Evolutionary conservation across 1,140 invertebrate genomes (phyloP), one percentile per base, ranked within the genome.

Genomic region (Lordiphosa mommai): DNA sequence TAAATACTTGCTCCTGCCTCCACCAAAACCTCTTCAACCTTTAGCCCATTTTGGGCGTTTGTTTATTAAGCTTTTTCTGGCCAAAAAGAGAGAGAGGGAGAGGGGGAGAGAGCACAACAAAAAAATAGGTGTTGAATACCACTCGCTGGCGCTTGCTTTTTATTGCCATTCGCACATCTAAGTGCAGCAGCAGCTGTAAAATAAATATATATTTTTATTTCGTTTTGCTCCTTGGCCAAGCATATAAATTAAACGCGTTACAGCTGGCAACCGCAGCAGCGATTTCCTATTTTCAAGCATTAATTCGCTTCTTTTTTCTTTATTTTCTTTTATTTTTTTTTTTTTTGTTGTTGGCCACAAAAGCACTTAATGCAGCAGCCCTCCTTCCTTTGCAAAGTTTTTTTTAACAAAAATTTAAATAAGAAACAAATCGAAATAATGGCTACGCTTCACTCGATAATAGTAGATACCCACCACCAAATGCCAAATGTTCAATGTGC

Each of bases 191-290:
- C 74, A 84, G 76, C 76, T 82, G 76, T 71, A 84, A 84, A 82
- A 82, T 82, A 82, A 82, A 82, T 82, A 84, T 82, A 76, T 82
- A 84, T 82, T 84, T 82, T 82, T 82, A 76, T 82, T 43, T 49
- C 10, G 12, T 41, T 66, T 61, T 67, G 57, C 50, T 72, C 67
- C 66, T 67, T 61, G 32, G 38, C 52, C 37, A 59, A 58, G 77
- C 66, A 74, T 82, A 82, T 82, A 82, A 82, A 82, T 82, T 82
- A 82, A 82, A 82, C 77, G 76, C 76, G 73, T 82, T 82, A 82
- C 71, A 82, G 71, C 80, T 84, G 77, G 76, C 69, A 82, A 82
- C 76, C 77, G 38, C 73, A 79, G 67, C 76, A 80, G 65, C 61
- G 61, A 76, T 76, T 84, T 76, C 67, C 23, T 43, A 10, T 52